Conservation (phyloP, 2,888 invertebrate species). For the Gonocerus acuteangulatus region DNA sequence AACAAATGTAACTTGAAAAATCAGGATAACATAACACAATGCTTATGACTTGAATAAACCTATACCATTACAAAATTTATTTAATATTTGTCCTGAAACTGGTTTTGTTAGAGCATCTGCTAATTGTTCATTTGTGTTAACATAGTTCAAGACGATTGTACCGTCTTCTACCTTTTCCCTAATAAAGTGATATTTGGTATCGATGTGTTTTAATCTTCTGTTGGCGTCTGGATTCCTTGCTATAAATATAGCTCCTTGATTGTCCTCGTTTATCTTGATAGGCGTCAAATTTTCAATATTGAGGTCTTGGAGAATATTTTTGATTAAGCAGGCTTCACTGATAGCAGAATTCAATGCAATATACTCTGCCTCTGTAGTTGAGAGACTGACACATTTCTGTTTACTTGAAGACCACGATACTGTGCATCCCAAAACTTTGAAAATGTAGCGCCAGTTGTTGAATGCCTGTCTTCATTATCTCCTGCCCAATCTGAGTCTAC, state of each 20-base stretch:
- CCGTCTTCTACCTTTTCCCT: not conserved
- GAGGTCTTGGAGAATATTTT: not conserved
- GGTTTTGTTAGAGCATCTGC: conserved; percentile 3
- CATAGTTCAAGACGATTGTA: not conserved
- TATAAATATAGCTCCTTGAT: conserved; percentile 2
- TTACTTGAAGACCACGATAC: no score
- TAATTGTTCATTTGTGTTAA: not conserved
- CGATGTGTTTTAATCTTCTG: not conserved
- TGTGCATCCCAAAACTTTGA: no score
- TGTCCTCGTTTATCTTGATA: not conserved
- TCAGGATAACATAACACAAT: no score
- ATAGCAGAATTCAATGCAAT: not conserved
- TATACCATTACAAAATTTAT: not conserved
- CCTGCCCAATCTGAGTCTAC: no score
- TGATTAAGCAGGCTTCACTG: not conserved
- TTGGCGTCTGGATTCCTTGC: not conserved
- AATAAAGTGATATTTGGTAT: conserved; percentile 1
- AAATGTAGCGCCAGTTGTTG: no score
- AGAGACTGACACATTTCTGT: not conserved
- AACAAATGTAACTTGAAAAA: no score
- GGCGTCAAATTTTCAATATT: not conserved
- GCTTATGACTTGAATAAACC: no score
- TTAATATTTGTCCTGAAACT: not conserved
- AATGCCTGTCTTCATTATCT: no score
- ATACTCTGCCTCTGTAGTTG: not conserved